A percentile compares a stretch with the other conserved stretches of the same genome.
Conservation (phyloP, 2,797 vertebrate species). For the Rhinophrynus dorsalis region DNA sequence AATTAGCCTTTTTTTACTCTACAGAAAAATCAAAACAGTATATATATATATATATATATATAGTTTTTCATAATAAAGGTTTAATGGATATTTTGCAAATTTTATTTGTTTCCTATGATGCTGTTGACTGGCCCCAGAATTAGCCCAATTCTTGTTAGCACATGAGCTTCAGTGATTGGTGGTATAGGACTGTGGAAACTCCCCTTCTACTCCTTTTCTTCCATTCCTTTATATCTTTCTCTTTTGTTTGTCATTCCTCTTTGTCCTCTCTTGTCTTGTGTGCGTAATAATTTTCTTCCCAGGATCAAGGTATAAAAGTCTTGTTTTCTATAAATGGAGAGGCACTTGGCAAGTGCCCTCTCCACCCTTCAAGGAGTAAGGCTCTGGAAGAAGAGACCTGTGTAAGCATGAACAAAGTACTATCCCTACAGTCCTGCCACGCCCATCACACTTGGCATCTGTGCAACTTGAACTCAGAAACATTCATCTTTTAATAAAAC, state of each 20-base stretch:
- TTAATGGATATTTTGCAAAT: too few relatives aligned
- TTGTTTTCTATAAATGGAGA: background rate
- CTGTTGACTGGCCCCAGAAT: too few relatives aligned
- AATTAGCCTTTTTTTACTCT: too few relatives aligned
- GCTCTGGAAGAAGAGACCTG: constrained; percentile 44
- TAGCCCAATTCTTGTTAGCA: too few relatives aligned
- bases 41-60: too few relatives aligned
- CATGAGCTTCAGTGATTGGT: constrained; percentile 31
- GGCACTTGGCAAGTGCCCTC: constrained; percentile 4
- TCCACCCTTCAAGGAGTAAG: constrained; percentile 9
- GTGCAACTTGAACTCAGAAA: constrained; percentile 38
- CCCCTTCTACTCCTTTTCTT: constrained; percentile 44
- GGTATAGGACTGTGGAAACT: constrained; percentile 44
- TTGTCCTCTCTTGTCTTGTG: constrained; percentile 56
- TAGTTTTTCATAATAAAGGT: too few relatives aligned
- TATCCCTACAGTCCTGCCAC: constrained; percentile 15
- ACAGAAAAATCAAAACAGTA: too few relatives aligned
- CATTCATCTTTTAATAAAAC: constrained; percentile 28
- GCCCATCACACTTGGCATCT: constrained; percentile 17
- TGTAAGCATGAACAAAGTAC: constrained; percentile 47
- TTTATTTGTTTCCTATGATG: too few relatives aligned
- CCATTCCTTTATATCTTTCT: constrained; percentile 23
- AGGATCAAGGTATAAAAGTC: background rate
- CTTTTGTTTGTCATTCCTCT: constrained; percentile 58
- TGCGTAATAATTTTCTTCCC: constrained; percentile 47